Base-by-base conservation (phyloP, 2,888 invertebrate species). In the Dasypogon diadema region DNA sequence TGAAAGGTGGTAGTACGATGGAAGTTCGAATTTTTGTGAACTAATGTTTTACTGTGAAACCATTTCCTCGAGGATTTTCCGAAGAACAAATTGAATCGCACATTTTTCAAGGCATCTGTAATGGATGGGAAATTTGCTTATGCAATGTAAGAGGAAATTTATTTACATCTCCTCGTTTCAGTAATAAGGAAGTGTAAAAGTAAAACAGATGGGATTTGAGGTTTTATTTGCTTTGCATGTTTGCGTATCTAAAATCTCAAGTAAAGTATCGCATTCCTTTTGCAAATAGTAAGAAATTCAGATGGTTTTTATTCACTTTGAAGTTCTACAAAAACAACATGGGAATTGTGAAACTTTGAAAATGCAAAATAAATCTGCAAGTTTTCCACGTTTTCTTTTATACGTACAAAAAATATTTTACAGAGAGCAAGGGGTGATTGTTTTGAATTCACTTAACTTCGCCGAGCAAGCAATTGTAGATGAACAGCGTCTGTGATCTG, bases 31-130 rank as follows among this genome's bases (percentile, higher is more conserved):
- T 56, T 6, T 48, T n/a, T 48, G 24, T 6, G 65, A 68, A 48
- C 65, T 68, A 68, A 68, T 48, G 48, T 24, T 68, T 12, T 48
- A 24, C 46, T 48, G 24, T 24, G 48, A 68, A 54, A 48, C 48
- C 65, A 68, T 68, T 26, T 68, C 65, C 65, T 68, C 12, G 14
- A 68, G 65, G 65, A 68, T 48, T 68, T 68, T 48, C 48, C 26
- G 26, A 12, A 68, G 48, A 48, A 26, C 26, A 46, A 48, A 68
- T 68, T 68, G 48, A 48, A 24, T 68, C 26, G 24, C 46, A 48
- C 42, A 48, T 48, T 68, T 48, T 48, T 46, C 14, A 68, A 48
- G 24, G 24, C 34, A 24, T 68, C 48, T 68, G 48, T 24, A 24
- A 16, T 48, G 48, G 26, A 48, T 16, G 48, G 16, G 34, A 68